Conservation (phyloP, 2,888 invertebrate species). For the Drosophila hamatofila region DNA sequence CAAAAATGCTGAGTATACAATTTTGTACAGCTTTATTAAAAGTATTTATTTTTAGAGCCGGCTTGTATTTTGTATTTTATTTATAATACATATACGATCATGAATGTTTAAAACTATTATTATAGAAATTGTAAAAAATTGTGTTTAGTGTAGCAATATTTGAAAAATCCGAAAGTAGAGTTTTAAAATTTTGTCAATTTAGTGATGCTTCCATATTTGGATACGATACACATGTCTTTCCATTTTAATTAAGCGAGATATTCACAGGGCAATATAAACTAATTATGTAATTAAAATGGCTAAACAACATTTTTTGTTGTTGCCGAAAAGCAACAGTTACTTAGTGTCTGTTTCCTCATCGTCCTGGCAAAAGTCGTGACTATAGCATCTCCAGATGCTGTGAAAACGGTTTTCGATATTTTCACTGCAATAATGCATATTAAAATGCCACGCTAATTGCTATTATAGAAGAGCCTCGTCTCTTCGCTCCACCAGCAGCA, state of each 20-base stretch:
- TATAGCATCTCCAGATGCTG: constrained; percentile 34
- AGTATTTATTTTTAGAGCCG: not conserved
- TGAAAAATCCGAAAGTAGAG: too few species aligned
- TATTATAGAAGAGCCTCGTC: constrained; percentile 61
- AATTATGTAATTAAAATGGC: constrained; percentile 67
- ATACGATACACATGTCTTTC: not conserved
- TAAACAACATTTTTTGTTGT: constrained; percentile 21
- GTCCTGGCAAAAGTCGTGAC: constrained; percentile 67
- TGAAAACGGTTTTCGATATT: constrained; percentile 77
- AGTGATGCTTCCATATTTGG: not conserved
- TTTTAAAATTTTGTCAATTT: not conserved
- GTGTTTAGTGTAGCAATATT: too few species aligned
- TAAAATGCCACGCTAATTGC: constrained; percentile 82
- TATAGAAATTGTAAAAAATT: too few species aligned
- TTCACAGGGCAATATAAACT: constrained; percentile 50
- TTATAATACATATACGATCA: too few species aligned
- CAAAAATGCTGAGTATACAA: constrained; percentile 38
- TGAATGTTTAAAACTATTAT: too few species aligned
- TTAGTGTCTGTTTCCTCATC: constrained; percentile 28
- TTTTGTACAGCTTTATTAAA: constrained; percentile 25
- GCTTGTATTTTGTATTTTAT: not conserved
- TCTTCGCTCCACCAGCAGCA: constrained; percentile 8
- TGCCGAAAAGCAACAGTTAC: constrained; percentile 15
- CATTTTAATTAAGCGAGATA: not conserved
- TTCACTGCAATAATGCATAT: constrained; percentile 79